Percentiles rank a stretch among this genome's conserved stretches.
phyloP scores from a whole-genome alignment of 2,797 vertebrate genomes.

The Pseudochirops corinnae region DNA sequence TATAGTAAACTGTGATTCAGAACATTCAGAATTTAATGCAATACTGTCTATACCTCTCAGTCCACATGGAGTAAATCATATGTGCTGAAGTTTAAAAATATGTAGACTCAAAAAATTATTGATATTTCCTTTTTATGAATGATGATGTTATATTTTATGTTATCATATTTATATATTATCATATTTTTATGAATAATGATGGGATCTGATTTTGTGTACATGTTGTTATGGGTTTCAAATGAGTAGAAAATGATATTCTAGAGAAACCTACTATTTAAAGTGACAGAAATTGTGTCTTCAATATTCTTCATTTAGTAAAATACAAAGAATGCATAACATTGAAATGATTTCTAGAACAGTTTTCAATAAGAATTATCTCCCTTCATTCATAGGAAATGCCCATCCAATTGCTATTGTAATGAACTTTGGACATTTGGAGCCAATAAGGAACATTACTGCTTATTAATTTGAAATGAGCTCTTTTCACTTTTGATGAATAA shows the following conservation, averaged over 20 bases:
- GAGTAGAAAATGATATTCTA: conserved; percentile 50
- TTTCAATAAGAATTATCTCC: conserved; percentile 37
- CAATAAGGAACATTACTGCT: conserved; percentile 71
- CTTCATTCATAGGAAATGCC: conserved; percentile 61
- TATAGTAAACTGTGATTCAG: not conserved
- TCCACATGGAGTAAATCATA: not conserved
- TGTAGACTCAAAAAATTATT: not conserved
- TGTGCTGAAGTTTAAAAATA: not conserved
- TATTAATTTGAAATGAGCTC: conserved; percentile 76
- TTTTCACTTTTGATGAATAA: conserved; percentile 79
- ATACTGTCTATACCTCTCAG: not conserved
- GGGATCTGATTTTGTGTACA: conserved; percentile 71
- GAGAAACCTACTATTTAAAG: conserved; percentile 71
- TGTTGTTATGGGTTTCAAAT: conserved; percentile 75
- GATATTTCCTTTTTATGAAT: not conserved
- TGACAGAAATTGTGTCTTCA: conserved; percentile 63
- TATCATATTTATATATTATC: no score
- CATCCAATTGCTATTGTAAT: conserved; percentile 57
- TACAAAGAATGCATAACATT: conserved; percentile 49
- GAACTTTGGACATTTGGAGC: conserved; percentile 70
- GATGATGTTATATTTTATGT: no score
- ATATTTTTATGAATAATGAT: not conserved
- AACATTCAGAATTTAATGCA: not conserved
- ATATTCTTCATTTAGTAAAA: conserved; percentile 46
- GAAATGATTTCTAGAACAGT: conserved; percentile 51